Evolutionary conservation across 1,140 invertebrate species (phyloP).

Genomic region (Holcopasites calliopsidis): DNA sequence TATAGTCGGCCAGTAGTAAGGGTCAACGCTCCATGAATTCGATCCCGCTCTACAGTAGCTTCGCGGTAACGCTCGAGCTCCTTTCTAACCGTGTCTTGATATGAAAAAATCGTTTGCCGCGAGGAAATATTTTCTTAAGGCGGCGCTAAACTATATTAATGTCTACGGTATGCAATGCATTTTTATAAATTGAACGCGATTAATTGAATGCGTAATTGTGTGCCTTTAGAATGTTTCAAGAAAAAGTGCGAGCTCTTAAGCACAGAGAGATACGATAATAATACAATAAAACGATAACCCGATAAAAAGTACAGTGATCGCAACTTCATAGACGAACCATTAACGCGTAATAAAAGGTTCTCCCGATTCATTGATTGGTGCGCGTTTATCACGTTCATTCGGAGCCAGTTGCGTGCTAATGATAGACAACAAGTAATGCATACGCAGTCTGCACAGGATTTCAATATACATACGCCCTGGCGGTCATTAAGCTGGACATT

Average conservation of each 20-base stretch:
- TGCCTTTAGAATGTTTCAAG: no score
- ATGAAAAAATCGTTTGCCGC: no score
- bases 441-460: background rate
- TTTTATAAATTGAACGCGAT: no score
- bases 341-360: background rate
- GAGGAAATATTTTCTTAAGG: no score
- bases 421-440: background rate
- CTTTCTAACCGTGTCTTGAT: background rate
- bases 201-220: no score
- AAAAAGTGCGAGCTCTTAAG: no score
- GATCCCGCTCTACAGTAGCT: constrained; percentile 29
- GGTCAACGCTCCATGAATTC: constrained; percentile 64
- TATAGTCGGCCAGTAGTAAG: constrained; percentile 47
- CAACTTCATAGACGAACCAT: no score
- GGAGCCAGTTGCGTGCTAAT: background rate
- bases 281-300: no score
- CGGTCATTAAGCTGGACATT: background rate
- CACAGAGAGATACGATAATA: no score
- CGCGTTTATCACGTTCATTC: background rate
- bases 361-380: background rate
- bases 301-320: no score
- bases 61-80: constrained; percentile 4
- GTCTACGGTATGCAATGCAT: no score
- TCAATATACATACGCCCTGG: constrained; percentile 24
- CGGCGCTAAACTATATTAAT: no score